A percentile compares a stretch with the other conserved stretches of the same genome.
Evolutionary conservation across 2,113 vertebrate genomes (phyloP).

Genomic region (Corynorhinus townsendii): DNA sequence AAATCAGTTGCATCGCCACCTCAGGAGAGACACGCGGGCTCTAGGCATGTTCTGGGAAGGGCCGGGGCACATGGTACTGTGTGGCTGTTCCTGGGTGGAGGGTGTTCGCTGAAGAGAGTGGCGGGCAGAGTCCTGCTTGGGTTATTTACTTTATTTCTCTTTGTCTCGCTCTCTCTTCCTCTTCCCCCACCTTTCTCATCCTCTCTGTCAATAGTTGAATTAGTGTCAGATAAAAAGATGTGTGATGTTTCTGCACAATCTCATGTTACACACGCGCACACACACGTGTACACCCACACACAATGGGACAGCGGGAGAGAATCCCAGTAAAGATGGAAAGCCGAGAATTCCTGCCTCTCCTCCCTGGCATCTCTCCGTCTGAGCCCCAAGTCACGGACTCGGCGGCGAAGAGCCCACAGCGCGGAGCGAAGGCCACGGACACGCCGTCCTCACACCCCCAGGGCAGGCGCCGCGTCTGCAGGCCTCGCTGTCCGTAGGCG

Average conservation of each 20-base stretch:
- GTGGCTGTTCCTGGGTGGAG: too few relatives aligned
- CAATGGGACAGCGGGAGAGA: background rate
- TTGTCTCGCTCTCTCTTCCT: too few relatives aligned
- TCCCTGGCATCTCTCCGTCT: background rate
- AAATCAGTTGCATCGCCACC: background rate
- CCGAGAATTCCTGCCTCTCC: background rate
- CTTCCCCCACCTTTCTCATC: background rate
- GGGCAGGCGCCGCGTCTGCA: accelerated
- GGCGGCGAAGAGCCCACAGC: background rate
- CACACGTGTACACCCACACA: background rate
- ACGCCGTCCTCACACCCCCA: accelerated
- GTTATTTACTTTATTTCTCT: background rate
- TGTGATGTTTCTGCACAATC: background rate
- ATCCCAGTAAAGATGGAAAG: background rate
- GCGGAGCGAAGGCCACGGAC: accelerated
- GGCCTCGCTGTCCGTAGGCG: background rate
- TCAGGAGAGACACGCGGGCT: background rate
- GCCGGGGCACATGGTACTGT: accelerated
- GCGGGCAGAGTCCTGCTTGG: background rate
- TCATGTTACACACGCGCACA: background rate
- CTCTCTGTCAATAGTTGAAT: background rate
- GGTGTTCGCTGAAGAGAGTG: background rate
- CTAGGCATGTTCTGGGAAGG: background rate
- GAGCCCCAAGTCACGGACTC: background rate
- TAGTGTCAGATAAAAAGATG: background rate